These are phyloP conservation scores for Nibea coibor DNA, from an alignment of 2,113 vertebrate genomes.

Conservation along the genomic window DNA sequence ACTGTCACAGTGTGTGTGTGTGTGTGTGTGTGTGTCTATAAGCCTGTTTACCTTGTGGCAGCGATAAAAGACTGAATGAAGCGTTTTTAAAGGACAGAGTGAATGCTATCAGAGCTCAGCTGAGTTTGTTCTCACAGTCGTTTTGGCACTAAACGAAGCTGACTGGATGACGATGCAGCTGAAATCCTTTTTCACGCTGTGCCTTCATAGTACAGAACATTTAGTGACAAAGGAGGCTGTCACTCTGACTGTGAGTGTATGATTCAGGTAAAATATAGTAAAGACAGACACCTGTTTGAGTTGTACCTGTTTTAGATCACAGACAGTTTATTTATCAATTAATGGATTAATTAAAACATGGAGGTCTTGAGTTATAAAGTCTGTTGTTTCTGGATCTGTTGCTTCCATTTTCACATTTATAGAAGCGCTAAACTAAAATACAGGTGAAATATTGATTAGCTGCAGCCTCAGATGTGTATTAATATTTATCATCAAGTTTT, in stretches of 20 bases:
- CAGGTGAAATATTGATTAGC: too few relatives aligned
- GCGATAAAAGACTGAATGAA: slow-evolving; percentile 16
- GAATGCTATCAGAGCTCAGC: background rate
- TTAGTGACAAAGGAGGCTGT: too few relatives aligned
- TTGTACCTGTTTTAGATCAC: too few relatives aligned
- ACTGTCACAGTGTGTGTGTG: slow-evolving; percentile 13
- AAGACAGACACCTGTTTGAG: too few relatives aligned
- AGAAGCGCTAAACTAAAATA: too few relatives aligned
- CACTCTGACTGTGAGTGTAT: background rate
- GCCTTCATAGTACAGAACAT: background rate
- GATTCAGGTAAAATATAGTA: background rate
- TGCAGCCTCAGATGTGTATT: background rate
- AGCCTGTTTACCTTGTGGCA: slow-evolving; percentile 44
- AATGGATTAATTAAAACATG: too few relatives aligned
- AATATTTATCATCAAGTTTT: background rate
- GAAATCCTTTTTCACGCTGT: too few relatives aligned
- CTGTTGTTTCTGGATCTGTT: too few relatives aligned
- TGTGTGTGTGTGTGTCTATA: slow-evolving; percentile 6
- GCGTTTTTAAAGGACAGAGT: slow-evolving; percentile 4
- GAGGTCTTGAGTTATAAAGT: too few relatives aligned
- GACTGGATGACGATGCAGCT: background rate
- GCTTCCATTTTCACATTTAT: too few relatives aligned
- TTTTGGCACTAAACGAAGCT: too few relatives aligned
- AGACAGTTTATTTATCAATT: too few relatives aligned
- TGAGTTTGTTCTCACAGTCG: background rate